A percentile compares a stretch with the other conserved stretches of the same genome.
phyloP scores from a whole-genome alignment of 35 echinoderm and acorn worm species.

The Anneissia japonica region DNA sequence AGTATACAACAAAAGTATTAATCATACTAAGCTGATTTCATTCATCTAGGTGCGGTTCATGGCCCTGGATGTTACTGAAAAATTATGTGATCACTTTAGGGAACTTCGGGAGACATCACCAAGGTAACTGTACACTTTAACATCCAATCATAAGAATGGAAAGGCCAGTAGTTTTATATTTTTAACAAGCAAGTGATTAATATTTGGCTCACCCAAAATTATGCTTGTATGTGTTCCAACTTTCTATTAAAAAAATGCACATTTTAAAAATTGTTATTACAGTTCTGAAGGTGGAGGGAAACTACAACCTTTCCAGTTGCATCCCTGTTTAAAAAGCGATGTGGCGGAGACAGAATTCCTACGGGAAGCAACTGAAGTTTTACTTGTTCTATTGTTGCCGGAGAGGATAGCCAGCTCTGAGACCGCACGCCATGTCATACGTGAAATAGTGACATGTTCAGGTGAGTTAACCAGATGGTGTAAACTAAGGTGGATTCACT shows the following conservation, averaged over 20 bases:
- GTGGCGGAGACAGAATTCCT: slow-evolving; percentile 68
- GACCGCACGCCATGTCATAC: slow-evolving; percentile 71
- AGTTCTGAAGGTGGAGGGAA: slow-evolving; percentile 43
- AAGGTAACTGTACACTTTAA: not conserved
- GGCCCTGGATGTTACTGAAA: slow-evolving; percentile 72
- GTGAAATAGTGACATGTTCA: slow-evolving; percentile 79
- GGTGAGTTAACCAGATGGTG: too few species aligned
- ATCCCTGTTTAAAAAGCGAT: slow-evolving; percentile 75
- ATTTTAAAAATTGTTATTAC: not conserved
- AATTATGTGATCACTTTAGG: slow-evolving; percentile 70
- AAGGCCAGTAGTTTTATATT: too few species aligned
- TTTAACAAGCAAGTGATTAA: too few species aligned
- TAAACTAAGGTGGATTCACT: too few species aligned
- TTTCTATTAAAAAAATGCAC: too few species aligned
- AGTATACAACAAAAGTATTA: too few species aligned
- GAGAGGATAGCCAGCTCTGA: slow-evolving; percentile 62
- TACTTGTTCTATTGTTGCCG: slow-evolving; percentile 63
- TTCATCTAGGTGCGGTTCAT: slow-evolving; percentile 64
- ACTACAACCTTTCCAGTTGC: slow-evolving; percentile 74
- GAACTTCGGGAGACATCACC: slow-evolving; percentile 57
- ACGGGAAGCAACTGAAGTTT: slow-evolving; percentile 76
- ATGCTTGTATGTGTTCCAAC: too few species aligned
- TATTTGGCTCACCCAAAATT: too few species aligned
- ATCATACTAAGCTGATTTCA: too few species aligned
- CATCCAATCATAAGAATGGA: too few species aligned